Percentiles rank a stretch among this genome's conserved stretches.
Conservation (phyloP, 2,888 invertebrate genomes). For the Pemphredon lugubris region DNA sequence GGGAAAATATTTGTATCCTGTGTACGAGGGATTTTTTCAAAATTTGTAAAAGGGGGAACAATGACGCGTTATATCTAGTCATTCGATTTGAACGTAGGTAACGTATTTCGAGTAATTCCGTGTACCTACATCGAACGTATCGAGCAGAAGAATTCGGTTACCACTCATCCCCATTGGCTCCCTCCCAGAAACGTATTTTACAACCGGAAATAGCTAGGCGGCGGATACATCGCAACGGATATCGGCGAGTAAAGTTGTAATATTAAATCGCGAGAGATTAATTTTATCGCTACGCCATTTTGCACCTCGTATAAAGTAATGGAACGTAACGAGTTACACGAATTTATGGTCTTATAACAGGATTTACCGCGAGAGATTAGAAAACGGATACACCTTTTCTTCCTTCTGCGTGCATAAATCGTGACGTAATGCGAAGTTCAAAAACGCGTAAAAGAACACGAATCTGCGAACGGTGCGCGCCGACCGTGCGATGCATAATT, state of each 20-base stretch:
- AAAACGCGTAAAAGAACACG: too few relatives aligned
- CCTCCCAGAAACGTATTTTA: slow-evolving; percentile 36
- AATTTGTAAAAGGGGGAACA: too few relatives aligned
- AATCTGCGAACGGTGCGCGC: too few relatives aligned
- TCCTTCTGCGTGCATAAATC: not conserved
- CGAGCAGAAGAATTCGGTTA: slow-evolving; percentile 48
- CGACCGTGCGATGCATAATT: too few relatives aligned
- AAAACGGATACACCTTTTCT: slow-evolving; percentile 30
- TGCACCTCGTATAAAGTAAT: slow-evolving; percentile 19
- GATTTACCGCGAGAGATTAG: slow-evolving; percentile 14
- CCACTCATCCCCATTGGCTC: slow-evolving; percentile 74
- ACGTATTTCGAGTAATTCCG: not conserved
- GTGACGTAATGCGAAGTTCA: too few relatives aligned
- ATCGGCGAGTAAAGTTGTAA: slow-evolving; percentile 27
- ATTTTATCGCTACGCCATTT: slow-evolving; percentile 35
- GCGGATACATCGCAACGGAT: slow-evolving; percentile 43
- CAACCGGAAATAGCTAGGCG: slow-evolving; percentile 20
- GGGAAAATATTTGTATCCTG: too few relatives aligned
- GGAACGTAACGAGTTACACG: slow-evolving; percentile 29
- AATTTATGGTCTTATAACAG: slow-evolving; percentile 32
- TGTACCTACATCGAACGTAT: not conserved
- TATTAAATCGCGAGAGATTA: slow-evolving; percentile 39
- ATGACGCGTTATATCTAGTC: too few relatives aligned
- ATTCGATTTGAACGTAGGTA: not conserved
- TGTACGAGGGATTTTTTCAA: too few relatives aligned